Percentiles rank a stretch among this genome's conserved stretches.
Evolutionary conservation across 23 tunicate species (phyloP).

Genomic region (Halocynthia roretzi): DNA sequence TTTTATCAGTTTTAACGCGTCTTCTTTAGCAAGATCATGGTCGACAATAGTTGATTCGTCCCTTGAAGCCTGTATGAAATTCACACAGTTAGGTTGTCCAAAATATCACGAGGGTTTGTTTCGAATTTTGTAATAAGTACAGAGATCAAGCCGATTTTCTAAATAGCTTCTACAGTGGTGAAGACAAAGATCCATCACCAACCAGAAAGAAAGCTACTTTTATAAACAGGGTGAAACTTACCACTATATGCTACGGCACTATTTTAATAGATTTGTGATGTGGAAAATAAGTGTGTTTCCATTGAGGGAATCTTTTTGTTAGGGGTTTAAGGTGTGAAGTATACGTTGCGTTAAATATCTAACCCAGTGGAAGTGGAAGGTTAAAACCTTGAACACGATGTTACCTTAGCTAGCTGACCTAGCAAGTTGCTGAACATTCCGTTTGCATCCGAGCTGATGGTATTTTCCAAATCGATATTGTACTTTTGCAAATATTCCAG

Average conservation of each 20-base stretch:
- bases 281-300: too few relatives aligned
- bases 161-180: too few relatives aligned
- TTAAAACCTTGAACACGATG: not conserved
- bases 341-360: too few relatives aligned
- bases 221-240: not conserved
- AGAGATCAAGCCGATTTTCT: too few relatives aligned
- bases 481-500: conserved; percentile 17
- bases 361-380: not conserved
- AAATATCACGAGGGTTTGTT: too few relatives aligned
- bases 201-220: too few relatives aligned
- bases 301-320: too few relatives aligned
- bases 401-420: conserved; percentile 20
- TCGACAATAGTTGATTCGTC: conserved; percentile 1
- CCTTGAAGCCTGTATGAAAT: conserved; percentile 3
- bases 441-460: conserved; percentile 26
- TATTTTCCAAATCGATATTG: conserved; percentile 22
- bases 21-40: not conserved
- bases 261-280: not conserved
- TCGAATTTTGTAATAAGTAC: too few relatives aligned
- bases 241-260: not conserved
- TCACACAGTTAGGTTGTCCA: too few relatives aligned
- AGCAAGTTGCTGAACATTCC: conserved; percentile 23
- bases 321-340: too few relatives aligned
- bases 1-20: conserved; percentile 7
- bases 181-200: too few relatives aligned